Evolutionary conservation across 2,113 vertebrate genomes (phyloP).

Genomic region (Uria aalge): DNA sequence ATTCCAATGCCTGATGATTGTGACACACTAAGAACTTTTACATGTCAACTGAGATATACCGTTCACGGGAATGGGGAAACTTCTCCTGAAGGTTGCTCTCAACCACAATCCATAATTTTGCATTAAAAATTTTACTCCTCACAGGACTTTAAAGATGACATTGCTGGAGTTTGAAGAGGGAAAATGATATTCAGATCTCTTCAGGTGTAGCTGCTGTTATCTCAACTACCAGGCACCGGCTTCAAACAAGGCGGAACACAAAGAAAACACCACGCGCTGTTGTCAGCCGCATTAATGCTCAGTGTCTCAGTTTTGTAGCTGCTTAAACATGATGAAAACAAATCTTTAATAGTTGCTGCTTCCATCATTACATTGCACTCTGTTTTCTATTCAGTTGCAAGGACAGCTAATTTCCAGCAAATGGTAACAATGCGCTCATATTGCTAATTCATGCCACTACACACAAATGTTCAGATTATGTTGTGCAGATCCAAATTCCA

Average conservation of each 20-base stretch:
- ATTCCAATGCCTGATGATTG: background rate
- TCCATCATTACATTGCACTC: conserved; percentile 12
- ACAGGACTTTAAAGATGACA: background rate
- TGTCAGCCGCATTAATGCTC: background rate
- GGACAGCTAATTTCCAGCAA: conserved; percentile 53
- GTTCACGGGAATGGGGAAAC: rapidly evolving
- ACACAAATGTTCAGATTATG: conserved; percentile 44
- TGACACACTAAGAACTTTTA: background rate
- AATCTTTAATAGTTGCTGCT: conserved; percentile 37
- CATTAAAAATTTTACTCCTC: background rate
- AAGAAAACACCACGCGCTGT: background rate
- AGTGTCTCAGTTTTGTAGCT: conserved; percentile 9
- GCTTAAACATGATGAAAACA: conserved; percentile 36
- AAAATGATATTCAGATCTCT: background rate
- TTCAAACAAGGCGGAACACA: background rate
- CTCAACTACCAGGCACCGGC: background rate
- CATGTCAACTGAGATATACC: background rate
- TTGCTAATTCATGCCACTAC: conserved; percentile 53
- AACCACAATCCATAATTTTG: background rate
- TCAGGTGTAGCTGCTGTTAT: background rate
- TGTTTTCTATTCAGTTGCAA: conserved; percentile 55
- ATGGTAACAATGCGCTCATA: conserved; percentile 39
- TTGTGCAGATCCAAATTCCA: conserved; percentile 58
- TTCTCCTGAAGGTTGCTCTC: background rate
- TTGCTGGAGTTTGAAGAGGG: background rate